Evolutionary conservation across 1,140 invertebrate species (phyloP).

Genomic region (Coenobita brevimanus): DNA sequence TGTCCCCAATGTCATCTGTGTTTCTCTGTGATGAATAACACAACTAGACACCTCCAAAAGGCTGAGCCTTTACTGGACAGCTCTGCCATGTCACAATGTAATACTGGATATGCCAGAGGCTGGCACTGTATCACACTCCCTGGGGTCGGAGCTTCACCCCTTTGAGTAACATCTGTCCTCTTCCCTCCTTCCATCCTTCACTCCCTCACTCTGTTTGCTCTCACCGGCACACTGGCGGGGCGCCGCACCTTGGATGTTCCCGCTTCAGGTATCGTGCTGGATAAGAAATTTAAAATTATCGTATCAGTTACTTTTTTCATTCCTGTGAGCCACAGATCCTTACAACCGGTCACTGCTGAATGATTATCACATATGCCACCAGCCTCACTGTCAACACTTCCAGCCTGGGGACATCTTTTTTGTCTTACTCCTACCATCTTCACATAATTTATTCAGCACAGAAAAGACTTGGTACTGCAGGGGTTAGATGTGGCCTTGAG

Average conservation of each 20-base stretch:
- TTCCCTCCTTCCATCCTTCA: no score
- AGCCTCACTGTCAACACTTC: no score
- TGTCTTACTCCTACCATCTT: no score
- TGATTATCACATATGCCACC: constrained; percentile 15
- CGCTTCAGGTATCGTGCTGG: not conserved
- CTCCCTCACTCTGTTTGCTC: no score
- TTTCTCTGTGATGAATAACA: constrained; percentile 64
- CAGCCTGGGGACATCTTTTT: no score
- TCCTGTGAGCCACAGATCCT: constrained; percentile 38
- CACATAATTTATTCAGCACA: no score
- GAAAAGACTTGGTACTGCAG: no score
- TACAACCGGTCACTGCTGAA: constrained; percentile 44
- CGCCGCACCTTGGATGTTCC: no score
- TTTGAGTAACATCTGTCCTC: not conserved
- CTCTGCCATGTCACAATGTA: constrained; percentile 61
- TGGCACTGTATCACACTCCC: constrained; percentile 65
- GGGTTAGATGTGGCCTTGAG: no score
- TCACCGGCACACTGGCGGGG: no score
- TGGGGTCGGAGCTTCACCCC: constrained; percentile 56
- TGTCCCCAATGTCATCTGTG: constrained; percentile 62
- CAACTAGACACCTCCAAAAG: constrained; percentile 62
- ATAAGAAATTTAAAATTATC: no score
- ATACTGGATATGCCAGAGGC: constrained; percentile 55
- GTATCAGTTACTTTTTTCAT: no score
- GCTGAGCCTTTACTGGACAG: constrained; percentile 56